phyloP scores from a whole-genome alignment of 2,797 vertebrate genomes.

The Lithobates pipiens region DNA sequence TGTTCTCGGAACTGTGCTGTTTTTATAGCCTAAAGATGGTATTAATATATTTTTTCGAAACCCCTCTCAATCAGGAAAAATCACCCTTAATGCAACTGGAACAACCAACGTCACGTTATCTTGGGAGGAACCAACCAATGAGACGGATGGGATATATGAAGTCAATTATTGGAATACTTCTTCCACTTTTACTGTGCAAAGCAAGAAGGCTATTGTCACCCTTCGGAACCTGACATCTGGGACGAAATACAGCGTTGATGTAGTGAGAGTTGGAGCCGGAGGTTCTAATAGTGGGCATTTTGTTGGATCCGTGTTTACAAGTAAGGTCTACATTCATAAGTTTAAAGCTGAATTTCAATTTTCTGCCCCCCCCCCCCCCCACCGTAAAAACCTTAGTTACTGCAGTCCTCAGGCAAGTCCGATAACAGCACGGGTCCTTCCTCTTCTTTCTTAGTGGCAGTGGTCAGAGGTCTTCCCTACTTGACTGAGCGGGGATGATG shows the following conservation, averaged over 20 bases:
- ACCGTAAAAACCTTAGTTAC: no score
- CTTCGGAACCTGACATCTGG: conserved; percentile 20
- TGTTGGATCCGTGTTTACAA: neutral
- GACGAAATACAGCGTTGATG: conserved; percentile 11
- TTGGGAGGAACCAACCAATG: neutral
- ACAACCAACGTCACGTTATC: neutral
- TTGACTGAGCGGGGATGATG: no score
- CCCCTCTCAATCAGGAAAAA: neutral
- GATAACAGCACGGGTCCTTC: no score
- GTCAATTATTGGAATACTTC: neutral
- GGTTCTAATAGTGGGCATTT: neutral
- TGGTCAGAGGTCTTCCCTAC: no score
- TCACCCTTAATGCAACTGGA: neutral
- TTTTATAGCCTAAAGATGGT: no score
- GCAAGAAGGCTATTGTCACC: neutral
- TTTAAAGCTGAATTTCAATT: no score
- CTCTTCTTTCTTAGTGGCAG: no score
- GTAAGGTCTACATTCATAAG: neutral
- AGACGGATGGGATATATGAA: neutral
- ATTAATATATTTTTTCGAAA: neutral
- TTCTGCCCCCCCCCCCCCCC: no score
- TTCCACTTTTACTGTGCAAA: neutral
- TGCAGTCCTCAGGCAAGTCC: no score
- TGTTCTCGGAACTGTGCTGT: no score
- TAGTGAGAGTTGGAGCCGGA: conserved; percentile 21